Evolutionary conservation across 2,113 vertebrate genomes (phyloP).

Genomic region (Oncorhynchus clarkii): DNA sequence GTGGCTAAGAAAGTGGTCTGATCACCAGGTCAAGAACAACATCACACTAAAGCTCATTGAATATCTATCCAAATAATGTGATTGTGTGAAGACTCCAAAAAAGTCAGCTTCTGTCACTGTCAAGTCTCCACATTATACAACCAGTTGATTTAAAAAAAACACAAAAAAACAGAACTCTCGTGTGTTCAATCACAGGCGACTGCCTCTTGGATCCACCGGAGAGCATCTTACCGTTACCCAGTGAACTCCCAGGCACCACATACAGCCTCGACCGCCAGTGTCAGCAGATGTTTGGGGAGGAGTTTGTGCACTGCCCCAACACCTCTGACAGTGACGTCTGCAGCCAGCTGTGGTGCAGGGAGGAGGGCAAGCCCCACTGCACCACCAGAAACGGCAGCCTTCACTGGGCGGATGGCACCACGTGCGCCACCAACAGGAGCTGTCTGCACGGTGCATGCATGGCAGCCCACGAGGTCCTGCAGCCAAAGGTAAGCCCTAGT

Average conservation of each 20-base stretch:
- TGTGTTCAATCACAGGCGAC: constrained; percentile 77
- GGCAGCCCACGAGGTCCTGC: constrained; percentile 72
- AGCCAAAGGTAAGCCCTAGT: constrained; percentile 47
- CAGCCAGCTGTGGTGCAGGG: constrained; percentile 89
- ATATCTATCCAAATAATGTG: background rate
- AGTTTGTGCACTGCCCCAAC: constrained; percentile 87
- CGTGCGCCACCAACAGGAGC: constrained; percentile 68
- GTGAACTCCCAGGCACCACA: constrained; percentile 76
- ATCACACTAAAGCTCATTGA: constrained; percentile 33
- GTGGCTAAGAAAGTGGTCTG: constrained; percentile 29
- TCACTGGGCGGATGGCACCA: constrained; percentile 88
- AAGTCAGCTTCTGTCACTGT: no score
- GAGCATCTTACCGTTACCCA: constrained; percentile 72
- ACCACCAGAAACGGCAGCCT: constrained; percentile 90
- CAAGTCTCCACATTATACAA: no score
- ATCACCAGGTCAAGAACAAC: constrained; percentile 44
- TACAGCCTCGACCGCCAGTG: constrained; percentile 91
- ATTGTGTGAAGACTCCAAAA: no score
- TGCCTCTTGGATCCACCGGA: constrained; percentile 88
- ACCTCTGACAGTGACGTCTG: constrained; percentile 82
- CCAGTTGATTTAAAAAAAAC: no score
- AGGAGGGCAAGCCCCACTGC: constrained; percentile 77
- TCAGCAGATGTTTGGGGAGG: constrained; percentile 90
- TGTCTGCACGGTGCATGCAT: constrained; percentile 81
- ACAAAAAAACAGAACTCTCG: background rate